Evolutionary conservation across 2,797 vertebrate genomes (phyloP), one percentile per base, ranked within the genome.

Genomic region (Geotrypetes seraphini): DNA sequence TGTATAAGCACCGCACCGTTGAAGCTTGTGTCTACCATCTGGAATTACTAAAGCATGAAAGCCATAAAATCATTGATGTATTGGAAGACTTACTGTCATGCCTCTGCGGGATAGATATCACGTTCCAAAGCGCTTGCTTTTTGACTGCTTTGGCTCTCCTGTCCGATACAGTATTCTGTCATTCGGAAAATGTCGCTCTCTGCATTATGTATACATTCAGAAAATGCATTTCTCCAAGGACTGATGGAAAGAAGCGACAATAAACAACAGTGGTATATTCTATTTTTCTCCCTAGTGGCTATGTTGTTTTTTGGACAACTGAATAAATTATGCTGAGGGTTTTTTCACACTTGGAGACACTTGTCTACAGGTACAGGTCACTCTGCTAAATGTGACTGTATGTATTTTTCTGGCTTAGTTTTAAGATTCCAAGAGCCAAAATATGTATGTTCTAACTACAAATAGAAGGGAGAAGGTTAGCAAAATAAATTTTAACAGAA

Each of bases 401-500:
- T n/a, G n/a, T n/a, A 53, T 48, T 53, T 32, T 54, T 14, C 13
- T 24, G 18, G 31, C 28, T 31, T 66, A 27, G 43, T 36, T 26
- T 39, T 16, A 22, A n/a, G n/a, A n/a, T 66, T 60, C 33, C 64
- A 10, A 38, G n/a, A n/a, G 54, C 25, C 60, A 43, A 53, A 28
- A 50, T 5, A 57, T 44, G 36, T 25, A 33, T 39, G 20, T 41
- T 47, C 30, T 40, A 61, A 27, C 42, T 29, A 11, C 22, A 63
- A 57, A 63, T 25, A 65, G 32, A 70, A 73, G 36, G 38, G 63
- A 43, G n/a, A n/a, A n/a, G n/a, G n/a, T n/a, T n/a, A n/a, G n/a
- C n/a, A n/a, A n/a, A n/a, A n/a, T n/a, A n/a, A n/a, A n/a, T n/a
- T n/a, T 43, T 62, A 57, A 14, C 43, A 31, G n/a, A n/a, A n/a